Conservation (phyloP, 2,888 invertebrate species). For the Norana najaformis region DNA sequence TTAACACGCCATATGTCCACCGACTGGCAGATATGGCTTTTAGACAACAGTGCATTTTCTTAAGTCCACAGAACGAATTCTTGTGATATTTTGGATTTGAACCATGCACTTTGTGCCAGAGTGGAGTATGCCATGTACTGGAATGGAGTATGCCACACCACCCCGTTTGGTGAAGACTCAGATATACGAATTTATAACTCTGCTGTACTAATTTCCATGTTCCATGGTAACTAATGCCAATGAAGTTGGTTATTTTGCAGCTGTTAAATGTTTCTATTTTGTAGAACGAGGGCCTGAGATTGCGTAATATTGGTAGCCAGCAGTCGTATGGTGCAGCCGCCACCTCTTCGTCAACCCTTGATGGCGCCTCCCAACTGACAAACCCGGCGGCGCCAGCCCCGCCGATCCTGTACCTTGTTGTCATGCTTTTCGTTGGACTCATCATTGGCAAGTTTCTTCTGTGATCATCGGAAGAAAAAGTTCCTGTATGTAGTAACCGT, state of each 20-base stretch:
- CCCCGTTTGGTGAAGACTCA: no score
- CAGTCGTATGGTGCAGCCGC: background rate
- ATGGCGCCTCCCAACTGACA: slow-evolving; percentile 7
- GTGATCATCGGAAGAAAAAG: slow-evolving; percentile 14
- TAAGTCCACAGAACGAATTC: no score
- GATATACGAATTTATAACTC: no score
- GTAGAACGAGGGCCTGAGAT: slow-evolving; percentile 28
- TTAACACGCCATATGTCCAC: no score
- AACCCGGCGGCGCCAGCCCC: slow-evolving; percentile 20
- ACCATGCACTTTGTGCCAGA: no score
- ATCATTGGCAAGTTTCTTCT: slow-evolving; percentile 34
- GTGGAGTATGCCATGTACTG: no score
- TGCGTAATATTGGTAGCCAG: slow-evolving; percentile 15
- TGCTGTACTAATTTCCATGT: no score
- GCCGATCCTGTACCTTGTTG: slow-evolving; percentile 31
- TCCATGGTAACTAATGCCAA: background rate
- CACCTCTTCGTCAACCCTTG: background rate
- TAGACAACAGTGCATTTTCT: no score
- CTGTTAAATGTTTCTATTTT: background rate
- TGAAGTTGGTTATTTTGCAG: background rate
- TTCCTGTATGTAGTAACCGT: background rate
- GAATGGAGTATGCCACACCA: no score
- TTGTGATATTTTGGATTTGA: no score
- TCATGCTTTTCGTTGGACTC: slow-evolving; percentile 32
- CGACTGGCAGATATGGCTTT: no score